phyloP scores from a whole-genome alignment of 2,888 invertebrate species.

The Automeris io region DNA sequence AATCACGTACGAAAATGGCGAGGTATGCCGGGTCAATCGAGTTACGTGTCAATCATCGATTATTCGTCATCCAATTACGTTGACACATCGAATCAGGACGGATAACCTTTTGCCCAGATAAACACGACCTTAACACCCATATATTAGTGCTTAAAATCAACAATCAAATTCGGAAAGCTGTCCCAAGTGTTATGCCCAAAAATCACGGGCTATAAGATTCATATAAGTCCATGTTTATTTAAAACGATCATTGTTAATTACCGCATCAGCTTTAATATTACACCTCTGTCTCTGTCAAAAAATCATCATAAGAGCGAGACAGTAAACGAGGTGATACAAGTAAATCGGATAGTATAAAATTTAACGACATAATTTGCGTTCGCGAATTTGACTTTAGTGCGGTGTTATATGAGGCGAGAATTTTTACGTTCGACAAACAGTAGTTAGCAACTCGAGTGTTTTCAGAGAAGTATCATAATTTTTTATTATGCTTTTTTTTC shows the following conservation, averaged over 20 bases:
- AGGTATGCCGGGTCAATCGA: conserved; percentile 19
- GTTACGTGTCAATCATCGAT: conserved; percentile 43
- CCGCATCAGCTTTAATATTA: conserved; percentile 51
- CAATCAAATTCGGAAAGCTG: conserved; percentile 20
- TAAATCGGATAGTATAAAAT: conserved; percentile 55
- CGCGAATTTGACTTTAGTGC: conserved; percentile 19
- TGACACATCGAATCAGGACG: conserved; percentile 46
- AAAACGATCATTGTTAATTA: conserved; percentile 54
- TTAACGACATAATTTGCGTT: conserved; percentile 48
- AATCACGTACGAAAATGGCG: conserved; percentile 8
- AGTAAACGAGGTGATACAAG: conserved; percentile 37
- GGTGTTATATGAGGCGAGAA: conserved; percentile 31
- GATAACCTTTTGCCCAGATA: conserved; percentile 21
- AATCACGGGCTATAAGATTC: conserved; percentile 26
- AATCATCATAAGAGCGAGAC: conserved; percentile 26
- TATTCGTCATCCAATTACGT: conserved; percentile 41
- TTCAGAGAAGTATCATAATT: too few relatives aligned
- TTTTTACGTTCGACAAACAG: neutral
- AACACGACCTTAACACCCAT: conserved; percentile 24
- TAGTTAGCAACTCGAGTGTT: too few relatives aligned
- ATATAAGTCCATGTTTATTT: conserved; percentile 43
- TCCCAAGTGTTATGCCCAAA: conserved; percentile 30
- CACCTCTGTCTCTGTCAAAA: conserved; percentile 27
- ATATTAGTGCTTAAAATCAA: conserved; percentile 26
- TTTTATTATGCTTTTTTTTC: too few relatives aligned